These are phyloP conservation scores for Passer domesticus DNA, from an alignment of 2,113 vertebrate genomes.

Conservation along the genomic window DNA sequence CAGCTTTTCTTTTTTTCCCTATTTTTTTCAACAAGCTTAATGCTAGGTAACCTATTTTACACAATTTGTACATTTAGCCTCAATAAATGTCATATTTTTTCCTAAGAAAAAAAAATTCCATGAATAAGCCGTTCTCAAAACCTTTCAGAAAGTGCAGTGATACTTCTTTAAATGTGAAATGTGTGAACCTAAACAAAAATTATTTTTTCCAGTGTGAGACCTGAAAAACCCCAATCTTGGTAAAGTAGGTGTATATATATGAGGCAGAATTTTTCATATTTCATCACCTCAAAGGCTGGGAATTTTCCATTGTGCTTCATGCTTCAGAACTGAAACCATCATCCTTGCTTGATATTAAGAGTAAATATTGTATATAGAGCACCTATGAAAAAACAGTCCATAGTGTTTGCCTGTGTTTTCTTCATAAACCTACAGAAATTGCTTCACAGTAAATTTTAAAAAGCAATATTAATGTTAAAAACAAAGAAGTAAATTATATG, in stretches of 20 bases:
- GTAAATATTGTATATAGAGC: neutral
- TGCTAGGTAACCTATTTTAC: neutral
- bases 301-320: neutral
- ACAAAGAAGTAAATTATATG: neutral
- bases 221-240: neutral
- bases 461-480: neutral
- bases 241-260: neutral
- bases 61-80: neutral
- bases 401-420: neutral
- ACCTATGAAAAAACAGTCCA: neutral
- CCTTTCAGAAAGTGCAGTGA: neutral
- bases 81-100: neutral
- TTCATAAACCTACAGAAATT: neutral
- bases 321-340: neutral
- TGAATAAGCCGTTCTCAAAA: neutral
- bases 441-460: neutral
- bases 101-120: neutral
- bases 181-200: neutral
- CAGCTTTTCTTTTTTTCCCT: fast-evolving
- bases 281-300: neutral
- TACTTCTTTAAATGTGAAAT: neutral
- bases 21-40: neutral
- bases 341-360: neutral
- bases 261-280: neutral
- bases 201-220: neutral